Base-by-base conservation (phyloP, 2,888 invertebrate species). In the Lissocephala sabroskyi region DNA sequence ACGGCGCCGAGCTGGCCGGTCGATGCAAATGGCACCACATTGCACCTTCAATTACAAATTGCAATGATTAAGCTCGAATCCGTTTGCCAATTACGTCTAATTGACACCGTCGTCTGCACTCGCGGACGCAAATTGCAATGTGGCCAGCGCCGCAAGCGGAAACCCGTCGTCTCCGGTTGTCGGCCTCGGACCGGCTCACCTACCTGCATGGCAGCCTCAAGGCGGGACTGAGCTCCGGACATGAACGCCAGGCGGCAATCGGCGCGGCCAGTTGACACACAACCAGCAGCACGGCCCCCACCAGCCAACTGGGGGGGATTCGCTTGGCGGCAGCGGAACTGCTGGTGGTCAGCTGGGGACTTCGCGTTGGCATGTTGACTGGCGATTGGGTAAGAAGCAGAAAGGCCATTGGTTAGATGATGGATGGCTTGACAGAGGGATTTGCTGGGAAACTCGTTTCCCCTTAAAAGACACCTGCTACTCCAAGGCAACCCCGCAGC, bases 161-260 rank as follows among this genome's bases (percentile, higher is more conserved):
- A 65, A 63, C 50, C 37, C 41, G 14, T 40, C 45, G 45, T 51
- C 56, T 50, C 42, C 36, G 29, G 30, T 28, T 32, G 19, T 44
- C 13, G 41, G 13, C 37, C 5, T 45, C 35, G 37, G 35, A 42
- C 17, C 36, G 14, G 18, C 49, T 56, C 28, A 79, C 82, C 80
- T 68, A 84, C 84, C 87, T 86, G 85, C 94, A 95, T 1, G 94
- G 93, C 73, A 93, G 88, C 40, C 91, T 88, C 28, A 94, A 86
- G 59, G 92, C 90, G 57, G 91, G 89, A 77, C 92, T 91, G 45
- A 94, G 84, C 82, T 93, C 93, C 14, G 90, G 88, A 80, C 94
- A 94, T 10, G 94, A 93, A 50, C 88, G 87, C 91, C 91, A 91
- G 46, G 82, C 82, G 64, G 71, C 79, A 52, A 78, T 76, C 65